Evolutionary conservation across 2,113 vertebrate genomes (phyloP).

Genomic region (Lophotis ruficrista): DNA sequence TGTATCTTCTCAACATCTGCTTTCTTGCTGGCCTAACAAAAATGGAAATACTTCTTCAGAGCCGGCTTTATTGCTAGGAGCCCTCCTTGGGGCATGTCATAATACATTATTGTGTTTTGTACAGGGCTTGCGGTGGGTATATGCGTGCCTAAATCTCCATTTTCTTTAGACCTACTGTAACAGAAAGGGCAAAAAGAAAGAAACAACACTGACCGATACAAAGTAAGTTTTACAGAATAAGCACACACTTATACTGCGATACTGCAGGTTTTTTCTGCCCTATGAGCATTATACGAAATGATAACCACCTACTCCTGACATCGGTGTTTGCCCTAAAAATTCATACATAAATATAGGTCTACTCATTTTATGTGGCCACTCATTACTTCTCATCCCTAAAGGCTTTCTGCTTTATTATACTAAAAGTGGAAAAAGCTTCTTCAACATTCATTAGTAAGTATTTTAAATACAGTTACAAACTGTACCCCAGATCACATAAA

Average conservation of each 20-base stretch:
- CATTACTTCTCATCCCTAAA: not conserved
- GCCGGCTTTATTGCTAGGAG: not conserved
- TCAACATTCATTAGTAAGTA: not conserved
- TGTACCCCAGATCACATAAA: not conserved
- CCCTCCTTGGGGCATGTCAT: slow-evolving; percentile 15
- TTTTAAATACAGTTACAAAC: not conserved
- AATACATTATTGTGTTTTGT: not conserved
- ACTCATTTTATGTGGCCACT: not conserved
- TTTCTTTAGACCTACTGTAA: not conserved
- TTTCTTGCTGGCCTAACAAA: not conserved
- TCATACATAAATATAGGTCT: not conserved
- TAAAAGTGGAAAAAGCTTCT: not conserved
- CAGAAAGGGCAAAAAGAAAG: not conserved
- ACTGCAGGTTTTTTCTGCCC: not conserved
- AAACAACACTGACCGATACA: not conserved
- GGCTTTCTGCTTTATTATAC: slow-evolving; percentile 8
- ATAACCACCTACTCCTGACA: not conserved
- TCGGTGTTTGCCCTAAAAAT: not conserved
- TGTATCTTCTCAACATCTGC: slow-evolving; percentile 25
- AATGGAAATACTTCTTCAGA: slow-evolving; percentile 8
- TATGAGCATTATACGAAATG: not conserved
- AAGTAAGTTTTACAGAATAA: not conserved
- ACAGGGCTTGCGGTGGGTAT: not conserved
- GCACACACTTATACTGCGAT: not conserved
- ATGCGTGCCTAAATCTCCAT: not conserved